These are phyloP conservation scores for Nipponia nippon DNA, from an alignment of 2,113 vertebrate genomes.

Conservation along the genomic window DNA sequence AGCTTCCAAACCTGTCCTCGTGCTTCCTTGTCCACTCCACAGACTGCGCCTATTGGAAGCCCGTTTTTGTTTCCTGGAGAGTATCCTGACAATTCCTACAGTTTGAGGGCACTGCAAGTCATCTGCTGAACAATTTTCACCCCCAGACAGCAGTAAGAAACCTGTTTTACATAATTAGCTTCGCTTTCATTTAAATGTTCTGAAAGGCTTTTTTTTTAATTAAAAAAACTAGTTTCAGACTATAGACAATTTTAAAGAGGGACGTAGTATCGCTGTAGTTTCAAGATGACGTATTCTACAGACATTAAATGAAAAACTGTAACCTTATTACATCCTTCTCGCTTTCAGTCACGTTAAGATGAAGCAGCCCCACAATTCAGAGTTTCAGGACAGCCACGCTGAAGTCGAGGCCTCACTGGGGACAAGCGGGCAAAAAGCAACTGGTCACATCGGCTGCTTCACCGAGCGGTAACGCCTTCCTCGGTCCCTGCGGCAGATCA, in stretches of 20 bases:
- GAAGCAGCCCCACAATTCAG: fast-evolving
- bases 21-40: fast-evolving
- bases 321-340: fast-evolving
- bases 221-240: too few species aligned
- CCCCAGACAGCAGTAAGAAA: neutral
- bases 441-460: fast-evolving
- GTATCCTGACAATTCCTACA: neutral
- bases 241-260: fast-evolving
- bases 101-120: neutral
- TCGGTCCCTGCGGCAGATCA: fast-evolving
- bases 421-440: neutral
- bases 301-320: neutral
- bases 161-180: neutral
- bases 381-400: too few species aligned
- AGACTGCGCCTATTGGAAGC: neutral
- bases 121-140: neutral
- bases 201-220: fast-evolving
- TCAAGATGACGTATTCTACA: neutral
- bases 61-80: neutral
- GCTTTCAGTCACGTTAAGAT: fast-evolving
- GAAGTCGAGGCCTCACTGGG: neutral
- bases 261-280: fast-evolving
- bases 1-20: neutral
- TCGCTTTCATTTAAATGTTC: neutral
- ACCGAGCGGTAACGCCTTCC: fast-evolving